These are phyloP conservation scores for Ganaspis sp. DNA, from an alignment of 1,140 invertebrate genomes.

Conservation along the genomic window DNA sequence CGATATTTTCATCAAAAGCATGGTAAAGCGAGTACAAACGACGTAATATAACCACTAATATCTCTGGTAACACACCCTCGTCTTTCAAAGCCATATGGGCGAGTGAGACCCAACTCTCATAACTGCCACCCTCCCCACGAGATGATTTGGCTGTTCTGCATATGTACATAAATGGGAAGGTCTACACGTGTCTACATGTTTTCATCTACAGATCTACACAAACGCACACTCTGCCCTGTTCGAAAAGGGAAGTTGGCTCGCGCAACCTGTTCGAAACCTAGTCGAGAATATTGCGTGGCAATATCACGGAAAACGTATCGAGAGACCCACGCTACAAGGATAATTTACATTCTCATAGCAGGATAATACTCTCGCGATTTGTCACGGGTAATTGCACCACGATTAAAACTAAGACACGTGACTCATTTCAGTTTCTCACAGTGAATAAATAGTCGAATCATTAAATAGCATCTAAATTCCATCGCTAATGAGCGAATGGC, in stretches of 20 bases:
- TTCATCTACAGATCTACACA: conserved; percentile 16
- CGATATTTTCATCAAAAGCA: not conserved
- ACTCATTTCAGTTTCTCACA: not conserved
- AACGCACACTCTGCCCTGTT: not conserved
- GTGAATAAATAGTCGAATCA: not conserved
- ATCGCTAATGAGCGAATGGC: too few relatives aligned
- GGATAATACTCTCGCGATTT: conserved; percentile 12
- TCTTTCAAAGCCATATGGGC: conserved; percentile 21
- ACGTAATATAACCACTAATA: conserved; percentile 57
- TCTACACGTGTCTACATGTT: not conserved
- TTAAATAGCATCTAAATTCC: too few relatives aligned
- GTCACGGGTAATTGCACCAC: not conserved
- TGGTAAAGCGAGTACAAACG: conserved; percentile 44
- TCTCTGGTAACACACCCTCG: conserved; percentile 33
- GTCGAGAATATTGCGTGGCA: conserved; percentile 9
- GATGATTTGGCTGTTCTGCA: not conserved
- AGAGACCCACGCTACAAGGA: not conserved
- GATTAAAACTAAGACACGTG: conserved; percentile 3
- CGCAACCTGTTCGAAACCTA: not conserved
- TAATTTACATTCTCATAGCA: conserved; percentile 13
- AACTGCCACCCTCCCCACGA: conserved; percentile 48
- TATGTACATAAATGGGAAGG: not conserved
- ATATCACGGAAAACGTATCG: conserved; percentile 18
- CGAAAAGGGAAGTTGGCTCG: conserved; percentile 18
- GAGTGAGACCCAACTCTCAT: conserved; percentile 52